Evolutionary conservation across 1,140 invertebrate genomes (phyloP).

Genomic region (Lepidostoma basale): DNA sequence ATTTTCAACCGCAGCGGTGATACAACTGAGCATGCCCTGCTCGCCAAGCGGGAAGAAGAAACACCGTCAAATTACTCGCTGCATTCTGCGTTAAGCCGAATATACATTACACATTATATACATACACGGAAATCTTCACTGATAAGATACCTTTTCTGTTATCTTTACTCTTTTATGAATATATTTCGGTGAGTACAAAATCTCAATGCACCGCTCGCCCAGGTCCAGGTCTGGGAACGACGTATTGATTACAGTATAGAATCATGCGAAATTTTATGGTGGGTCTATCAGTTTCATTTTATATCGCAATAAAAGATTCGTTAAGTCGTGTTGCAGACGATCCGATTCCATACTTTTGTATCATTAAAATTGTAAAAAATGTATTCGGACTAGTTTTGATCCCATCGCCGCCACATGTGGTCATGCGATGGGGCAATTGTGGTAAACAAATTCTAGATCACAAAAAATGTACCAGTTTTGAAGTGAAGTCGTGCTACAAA

Average conservation of each 20-base stretch:
- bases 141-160: no score
- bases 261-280: background rate
- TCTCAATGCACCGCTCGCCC: no score
- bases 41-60: no score
- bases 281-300: background rate
- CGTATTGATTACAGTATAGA: background rate
- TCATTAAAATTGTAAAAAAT: conserved; percentile 9
- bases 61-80: no score
- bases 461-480: conserved; percentile 1
- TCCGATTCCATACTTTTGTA: conserved; percentile 1
- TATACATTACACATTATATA: no score
- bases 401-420: conserved; percentile 16
- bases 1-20: no score
- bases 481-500: conserved; percentile 10
- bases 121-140: no score
- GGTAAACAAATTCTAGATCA: background rate
- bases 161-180: no score
- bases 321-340: background rate
- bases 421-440: conserved; percentile 24
- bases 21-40: no score
- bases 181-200: no score
- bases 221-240: no score
- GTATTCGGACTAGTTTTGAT: background rate
- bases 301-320: background rate
- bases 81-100: no score